Base-by-base conservation (phyloP, 2,888 invertebrate genomes). In the Prostheceraeus crozeri region DNA sequence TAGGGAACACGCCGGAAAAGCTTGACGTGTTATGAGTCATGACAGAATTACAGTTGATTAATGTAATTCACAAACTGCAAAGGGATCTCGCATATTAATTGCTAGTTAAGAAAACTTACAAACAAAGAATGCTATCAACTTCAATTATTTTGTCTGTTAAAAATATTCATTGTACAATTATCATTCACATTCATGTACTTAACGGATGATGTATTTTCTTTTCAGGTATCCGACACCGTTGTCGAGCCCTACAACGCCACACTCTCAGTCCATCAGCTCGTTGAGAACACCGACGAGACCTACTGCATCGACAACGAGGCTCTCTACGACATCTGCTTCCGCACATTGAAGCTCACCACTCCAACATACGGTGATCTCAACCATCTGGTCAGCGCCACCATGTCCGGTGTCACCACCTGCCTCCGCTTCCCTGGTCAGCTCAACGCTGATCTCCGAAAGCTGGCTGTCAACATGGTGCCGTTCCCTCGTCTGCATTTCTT, bases 131-230 rank as follows among this genome's bases (percentile, higher is more conserved):
- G n/a, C n/a, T n/a, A n/a, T n/a, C n/a, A n/a, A n/a, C n/a, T n/a
- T n/a, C n/a, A n/a, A n/a, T n/a, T n/a, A n/a, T n/a, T n/a, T n/a
- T n/a, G n/a, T n/a, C n/a, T n/a, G n/a, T n/a, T n/a, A n/a, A n/a
- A n/a, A n/a, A n/a, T n/a, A n/a, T n/a, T n/a, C n/a, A n/a, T n/a
- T n/a, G n/a, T n/a, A n/a, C n/a, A n/a, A n/a, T n/a, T n/a, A n/a
- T n/a, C 59, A 10, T 72, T 73, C 66, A 66, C 72, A 57, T 93
- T 93, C 71, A 93, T 93, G 91, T 89, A 88, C 82, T 91, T 91
- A 75, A 91, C 89, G 81, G 89, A 89, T 63, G 90, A 93, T 63
- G 83, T 91, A 82, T 77, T 89, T 25, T 87, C 16, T 10, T 16
- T 51, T 51, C 25, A 51, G 35, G 60, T 60, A 3, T 53, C 52